phyloP scores from a whole-genome alignment of 2,888 invertebrate genomes.

The Lepidochrysops patricia region DNA sequence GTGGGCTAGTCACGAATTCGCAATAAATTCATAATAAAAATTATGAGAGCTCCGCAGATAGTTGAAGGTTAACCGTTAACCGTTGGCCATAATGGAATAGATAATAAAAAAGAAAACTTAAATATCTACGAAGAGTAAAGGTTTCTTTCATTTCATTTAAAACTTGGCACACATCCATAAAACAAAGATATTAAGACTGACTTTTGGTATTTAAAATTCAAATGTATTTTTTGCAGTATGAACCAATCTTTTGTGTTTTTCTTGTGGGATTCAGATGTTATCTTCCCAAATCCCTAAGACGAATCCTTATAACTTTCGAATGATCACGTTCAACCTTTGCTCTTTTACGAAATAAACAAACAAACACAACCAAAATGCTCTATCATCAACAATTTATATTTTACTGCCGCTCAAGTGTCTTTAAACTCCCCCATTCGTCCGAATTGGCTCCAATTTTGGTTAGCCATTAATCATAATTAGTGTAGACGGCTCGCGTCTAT shows the following conservation, averaged over 20 bases:
- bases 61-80: background rate
- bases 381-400: background rate
- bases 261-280: background rate
- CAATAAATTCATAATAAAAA: constrained; percentile 2
- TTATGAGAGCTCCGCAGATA: background rate
- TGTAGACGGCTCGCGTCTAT: constrained; percentile 37
- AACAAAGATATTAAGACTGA: no score
- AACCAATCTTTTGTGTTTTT: background rate
- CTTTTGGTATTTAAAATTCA: background rate
- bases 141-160: background rate
- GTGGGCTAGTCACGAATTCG: background rate
- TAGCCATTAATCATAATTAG: constrained; percentile 63
- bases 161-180: background rate
- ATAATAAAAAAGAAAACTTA: background rate
- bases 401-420: constrained; percentile 9
- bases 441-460: constrained; percentile 59
- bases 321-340: background rate
- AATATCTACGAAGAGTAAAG: background rate
- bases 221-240: background rate
- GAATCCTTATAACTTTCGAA: background rate
- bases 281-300: background rate
- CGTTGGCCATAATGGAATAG: background rate
- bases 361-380: background rate
- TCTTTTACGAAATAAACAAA: background rate
- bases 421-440: constrained; percentile 40